Evolutionary conservation across 2,888 invertebrate species (phyloP).

Genomic region (Eretmocerus hayati): DNA sequence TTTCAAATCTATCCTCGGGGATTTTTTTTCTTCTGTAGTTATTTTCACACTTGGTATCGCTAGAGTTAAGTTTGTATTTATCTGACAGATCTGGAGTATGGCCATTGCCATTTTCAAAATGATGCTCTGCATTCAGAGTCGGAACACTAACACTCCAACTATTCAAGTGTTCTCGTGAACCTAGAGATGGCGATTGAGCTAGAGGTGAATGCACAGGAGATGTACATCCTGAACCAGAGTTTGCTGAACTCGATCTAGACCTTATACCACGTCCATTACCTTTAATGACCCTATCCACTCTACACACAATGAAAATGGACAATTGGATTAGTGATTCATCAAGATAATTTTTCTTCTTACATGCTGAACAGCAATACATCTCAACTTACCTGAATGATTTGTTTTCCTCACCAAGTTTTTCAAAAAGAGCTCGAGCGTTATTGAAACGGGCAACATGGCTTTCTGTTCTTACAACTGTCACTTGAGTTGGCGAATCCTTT

Average conservation of each 20-base stretch:
- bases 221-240: constrained; percentile 56
- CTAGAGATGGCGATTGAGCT: constrained; percentile 44
- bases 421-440: constrained; percentile 84
- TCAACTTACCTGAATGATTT: constrained; percentile 47
- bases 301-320: constrained; percentile 19
- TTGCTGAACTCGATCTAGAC: constrained; percentile 62
- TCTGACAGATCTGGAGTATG: constrained; percentile 47
- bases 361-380: too few species aligned
- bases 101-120: constrained; percentile 42
- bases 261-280: constrained; percentile 52
- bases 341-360: constrained; percentile 1
- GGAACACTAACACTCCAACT: constrained; percentile 53
- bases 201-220: constrained; percentile 52
- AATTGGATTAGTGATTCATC: constrained; percentile 6
- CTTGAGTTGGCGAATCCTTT: constrained; percentile 49
- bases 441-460: constrained; percentile 87
- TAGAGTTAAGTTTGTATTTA: constrained; percentile 18
- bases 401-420: constrained; percentile 76
- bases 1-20: constrained; percentile 53
- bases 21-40: constrained; percentile 39
- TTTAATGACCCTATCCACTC: constrained; percentile 36
- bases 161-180: constrained; percentile 49
- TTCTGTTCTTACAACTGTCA: constrained; percentile 76
- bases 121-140: constrained; percentile 46
- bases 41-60: constrained; percentile 35